Evolutionary conservation across 2,797 vertebrate genomes (phyloP).

Genomic region (Erethizon dorsatum): DNA sequence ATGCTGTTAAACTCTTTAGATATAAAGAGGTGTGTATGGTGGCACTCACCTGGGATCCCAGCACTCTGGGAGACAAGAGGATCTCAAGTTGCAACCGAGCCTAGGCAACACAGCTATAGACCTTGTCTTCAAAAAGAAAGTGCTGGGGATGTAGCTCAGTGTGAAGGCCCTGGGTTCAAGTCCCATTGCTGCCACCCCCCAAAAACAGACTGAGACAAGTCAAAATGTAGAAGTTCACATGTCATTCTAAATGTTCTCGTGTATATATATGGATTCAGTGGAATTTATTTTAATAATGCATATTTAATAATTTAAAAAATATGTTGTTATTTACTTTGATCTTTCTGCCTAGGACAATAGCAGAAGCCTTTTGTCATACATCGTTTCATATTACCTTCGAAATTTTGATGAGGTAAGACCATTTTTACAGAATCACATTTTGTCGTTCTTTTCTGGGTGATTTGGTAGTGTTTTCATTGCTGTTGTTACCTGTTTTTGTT

Average conservation of each 20-base stretch:
- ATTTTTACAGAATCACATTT: not conserved
- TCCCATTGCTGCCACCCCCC: not conserved
- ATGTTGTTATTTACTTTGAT: slow-evolving; percentile 56
- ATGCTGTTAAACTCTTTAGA: not conserved
- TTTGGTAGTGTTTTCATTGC: slow-evolving; percentile 60
- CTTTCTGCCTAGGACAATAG: slow-evolving; percentile 93
- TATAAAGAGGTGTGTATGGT: not conserved
- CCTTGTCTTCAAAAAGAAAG: not conserved
- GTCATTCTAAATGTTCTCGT: not conserved
- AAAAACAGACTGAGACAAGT: too few relatives aligned
- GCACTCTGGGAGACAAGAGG: not conserved
- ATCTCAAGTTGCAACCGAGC: not conserved
- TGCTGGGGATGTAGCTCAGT: not conserved
- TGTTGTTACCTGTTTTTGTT: not conserved
- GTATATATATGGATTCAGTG: not conserved
- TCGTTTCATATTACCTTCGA: slow-evolving; percentile 97
- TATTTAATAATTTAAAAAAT: not conserved
- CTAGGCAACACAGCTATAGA: not conserved
- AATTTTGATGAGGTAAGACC: slow-evolving; percentile 96
- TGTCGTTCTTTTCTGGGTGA: rapidly evolving
- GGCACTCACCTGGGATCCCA: not conserved
- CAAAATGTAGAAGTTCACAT: not conserved
- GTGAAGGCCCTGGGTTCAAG: not conserved
- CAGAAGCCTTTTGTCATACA: slow-evolving; percentile 96
- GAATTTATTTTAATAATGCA: not conserved